Evolutionary conservation across 1,140 invertebrate species (phyloP).

Genomic region (Papilio polytes): DNA sequence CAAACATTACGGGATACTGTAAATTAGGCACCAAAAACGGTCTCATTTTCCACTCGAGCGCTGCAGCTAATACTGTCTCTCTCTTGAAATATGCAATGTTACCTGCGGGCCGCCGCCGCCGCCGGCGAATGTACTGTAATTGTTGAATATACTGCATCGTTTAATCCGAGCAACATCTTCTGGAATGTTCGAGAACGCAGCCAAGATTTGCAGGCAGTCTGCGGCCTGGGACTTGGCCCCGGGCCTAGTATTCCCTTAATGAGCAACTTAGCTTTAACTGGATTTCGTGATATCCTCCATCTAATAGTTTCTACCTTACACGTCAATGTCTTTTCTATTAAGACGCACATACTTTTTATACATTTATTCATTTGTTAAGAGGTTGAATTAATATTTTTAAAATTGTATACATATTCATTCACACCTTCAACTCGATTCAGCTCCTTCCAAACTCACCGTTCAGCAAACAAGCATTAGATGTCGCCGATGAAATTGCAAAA

Average conservation of each 20-base stretch:
- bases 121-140: slow-evolving; percentile 74
- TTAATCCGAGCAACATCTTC: slow-evolving; percentile 79
- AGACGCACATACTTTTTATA: background rate
- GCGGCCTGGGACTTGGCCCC: slow-evolving; percentile 73
- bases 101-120: slow-evolving; percentile 65
- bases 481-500: slow-evolving; percentile 82
- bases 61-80: slow-evolving; percentile 80
- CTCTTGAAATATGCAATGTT: slow-evolving; percentile 78
- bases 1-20: slow-evolving; percentile 71
- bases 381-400: background rate
- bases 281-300: slow-evolving; percentile 55
- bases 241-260: slow-evolving; percentile 73
- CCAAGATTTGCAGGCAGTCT: slow-evolving; percentile 80
- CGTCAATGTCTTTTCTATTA: slow-evolving; percentile 1
- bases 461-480: slow-evolving; percentile 75
- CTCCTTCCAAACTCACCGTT: slow-evolving; percentile 49
- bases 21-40: slow-evolving; percentile 81
- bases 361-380: background rate
- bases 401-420: background rate
- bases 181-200: slow-evolving; percentile 80
- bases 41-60: slow-evolving; percentile 77
- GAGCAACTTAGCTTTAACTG: slow-evolving; percentile 62
- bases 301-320: slow-evolving; percentile 65
- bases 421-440: slow-evolving; percentile 24
- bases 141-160: slow-evolving; percentile 78